These are phyloP conservation scores for Thalassarche chlororhynchos DNA, from an alignment of 2,113 vertebrate genomes.

Conservation along the genomic window DNA sequence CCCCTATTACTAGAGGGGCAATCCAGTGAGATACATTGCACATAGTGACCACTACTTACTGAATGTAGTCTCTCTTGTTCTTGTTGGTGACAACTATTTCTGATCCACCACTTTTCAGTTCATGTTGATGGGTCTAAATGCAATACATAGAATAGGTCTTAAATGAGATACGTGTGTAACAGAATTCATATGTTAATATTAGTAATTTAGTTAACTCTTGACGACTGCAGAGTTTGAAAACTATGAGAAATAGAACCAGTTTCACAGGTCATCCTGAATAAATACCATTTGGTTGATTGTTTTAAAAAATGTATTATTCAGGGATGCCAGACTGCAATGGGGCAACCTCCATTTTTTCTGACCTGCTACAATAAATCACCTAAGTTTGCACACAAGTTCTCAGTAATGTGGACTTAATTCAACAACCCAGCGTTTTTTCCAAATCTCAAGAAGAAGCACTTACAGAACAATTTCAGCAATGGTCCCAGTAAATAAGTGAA, in stretches of 20 bases:
- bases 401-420: neutral
- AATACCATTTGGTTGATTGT: neutral
- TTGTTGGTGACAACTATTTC: slow-evolving; percentile 92
- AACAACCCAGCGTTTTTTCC: neutral
- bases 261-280: neutral
- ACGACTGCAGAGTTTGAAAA: neutral
- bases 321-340: neutral
- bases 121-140: slow-evolving; percentile 93
- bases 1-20: neutral
- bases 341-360: neutral
- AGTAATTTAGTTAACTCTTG: neutral
- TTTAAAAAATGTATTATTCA: neutral
- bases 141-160: neutral
- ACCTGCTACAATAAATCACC: neutral
- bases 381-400: neutral
- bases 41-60: slow-evolving; percentile 80
- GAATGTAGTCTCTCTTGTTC: slow-evolving; percentile 97
- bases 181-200: neutral
- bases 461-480: neutral
- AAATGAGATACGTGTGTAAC: neutral
- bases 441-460: neutral
- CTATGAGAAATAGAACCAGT: neutral
- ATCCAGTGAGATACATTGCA: neutral
- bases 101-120: slow-evolving; percentile 87
- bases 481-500: neutral